A percentile compares a stretch with the other conserved stretches of the same genome.
These are phyloP conservation scores for Girardinichthys multiradiatus DNA, from an alignment of 2,113 vertebrate species.

Conservation along the genomic window DNA sequence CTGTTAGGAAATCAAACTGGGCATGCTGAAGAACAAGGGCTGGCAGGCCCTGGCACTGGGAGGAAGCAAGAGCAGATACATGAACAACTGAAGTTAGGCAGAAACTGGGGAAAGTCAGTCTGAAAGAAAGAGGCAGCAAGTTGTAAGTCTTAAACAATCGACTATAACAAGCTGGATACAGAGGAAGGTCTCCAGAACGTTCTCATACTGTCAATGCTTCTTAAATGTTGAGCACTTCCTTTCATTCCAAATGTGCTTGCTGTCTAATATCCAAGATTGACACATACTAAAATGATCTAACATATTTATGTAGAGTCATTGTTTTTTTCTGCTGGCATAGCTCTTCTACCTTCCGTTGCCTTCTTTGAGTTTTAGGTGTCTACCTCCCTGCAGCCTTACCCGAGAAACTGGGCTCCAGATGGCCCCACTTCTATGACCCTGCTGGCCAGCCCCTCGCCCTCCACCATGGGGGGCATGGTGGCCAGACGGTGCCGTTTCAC, in stretches of 20 bases:
- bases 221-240: neutral
- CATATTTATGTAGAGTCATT: neutral
- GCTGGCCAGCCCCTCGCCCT: constrained; percentile 94
- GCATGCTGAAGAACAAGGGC: constrained; percentile 59
- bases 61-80: constrained; percentile 56
- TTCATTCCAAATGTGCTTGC: neutral
- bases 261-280: neutral
- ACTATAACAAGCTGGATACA: neutral
- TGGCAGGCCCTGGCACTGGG: constrained; percentile 38
- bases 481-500: constrained; percentile 96
- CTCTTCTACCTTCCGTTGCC: neutral
- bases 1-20: constrained; percentile 57
- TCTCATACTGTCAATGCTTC: too few relatives aligned
- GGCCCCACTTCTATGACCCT: constrained; percentile 96
- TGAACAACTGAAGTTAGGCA: constrained; percentile 62
- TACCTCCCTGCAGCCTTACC: constrained; percentile 82
- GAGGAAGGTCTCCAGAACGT: neutral
- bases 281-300: neutral
- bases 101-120: constrained; percentile 51
- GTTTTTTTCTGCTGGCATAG: neutral
- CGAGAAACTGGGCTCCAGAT: constrained; percentile 97
- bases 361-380: neutral
- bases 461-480: constrained; percentile 96
- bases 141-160: constrained; percentile 13
- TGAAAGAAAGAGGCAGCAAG: constrained; percentile 55